Percentiles rank a stretch among this genome's conserved stretches.
phyloP scores from a whole-genome alignment of 1,140 invertebrate genomes.

The Babylonia areolata region DNA sequence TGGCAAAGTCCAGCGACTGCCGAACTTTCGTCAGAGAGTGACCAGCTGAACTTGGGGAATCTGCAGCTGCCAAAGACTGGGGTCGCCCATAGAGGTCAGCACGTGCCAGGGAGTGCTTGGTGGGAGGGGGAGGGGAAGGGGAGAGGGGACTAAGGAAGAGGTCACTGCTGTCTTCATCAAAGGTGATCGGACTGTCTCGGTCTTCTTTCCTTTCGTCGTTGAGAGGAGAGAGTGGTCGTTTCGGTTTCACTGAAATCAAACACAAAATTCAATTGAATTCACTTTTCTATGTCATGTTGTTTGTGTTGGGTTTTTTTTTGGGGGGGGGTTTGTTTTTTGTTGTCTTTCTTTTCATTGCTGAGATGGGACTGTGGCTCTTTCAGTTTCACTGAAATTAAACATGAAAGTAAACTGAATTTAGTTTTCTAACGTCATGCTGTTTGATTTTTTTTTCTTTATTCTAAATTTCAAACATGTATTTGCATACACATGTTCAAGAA shows the following conservation, averaged over 20 bases:
- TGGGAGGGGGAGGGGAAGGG: slow-evolving; percentile 45
- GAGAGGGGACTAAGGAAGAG: slow-evolving; percentile 54
- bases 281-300: too few relatives aligned
- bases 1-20: slow-evolving; percentile 36
- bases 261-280: too few relatives aligned
- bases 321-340: too few relatives aligned
- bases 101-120: slow-evolving; percentile 16
- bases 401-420: too few relatives aligned
- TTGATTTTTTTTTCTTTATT: too few relatives aligned
- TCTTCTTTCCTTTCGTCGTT: neutral
- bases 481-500: too few relatives aligned
- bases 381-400: too few relatives aligned
- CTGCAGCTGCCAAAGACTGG: neutral
- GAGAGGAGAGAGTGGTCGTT: neutral
- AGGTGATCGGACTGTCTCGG: neutral
- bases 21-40: slow-evolving; percentile 23
- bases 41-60: slow-evolving; percentile 13
- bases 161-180: slow-evolving; percentile 49
- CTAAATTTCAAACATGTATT: too few relatives aligned
- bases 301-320: too few relatives aligned
- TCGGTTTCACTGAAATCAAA: slow-evolving; percentile 12
- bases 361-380: too few relatives aligned
- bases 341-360: too few relatives aligned
- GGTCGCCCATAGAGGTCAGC: neutral
- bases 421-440: too few relatives aligned